These are phyloP conservation scores for Hypomecis punctinalis DNA, from an alignment of 2,888 invertebrate genomes.

Conservation along the genomic window DNA sequence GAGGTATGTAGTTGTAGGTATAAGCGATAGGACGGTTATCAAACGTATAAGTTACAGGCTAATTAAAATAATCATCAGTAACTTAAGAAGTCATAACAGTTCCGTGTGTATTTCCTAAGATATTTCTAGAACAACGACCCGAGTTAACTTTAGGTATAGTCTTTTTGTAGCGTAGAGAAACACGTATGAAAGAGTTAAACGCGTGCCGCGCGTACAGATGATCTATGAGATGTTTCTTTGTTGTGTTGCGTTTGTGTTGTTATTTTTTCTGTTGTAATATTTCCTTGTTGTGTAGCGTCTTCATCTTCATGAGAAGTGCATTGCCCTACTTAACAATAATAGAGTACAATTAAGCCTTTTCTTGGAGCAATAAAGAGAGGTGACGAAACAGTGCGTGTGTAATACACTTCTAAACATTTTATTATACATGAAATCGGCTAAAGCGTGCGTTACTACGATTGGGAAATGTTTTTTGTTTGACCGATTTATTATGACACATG, in stretches of 20 bases:
- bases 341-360: conserved; percentile 23
- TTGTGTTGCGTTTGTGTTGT: background rate
- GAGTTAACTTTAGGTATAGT: conserved; percentile 1
- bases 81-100: background rate
- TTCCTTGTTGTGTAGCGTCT: conserved; percentile 23
- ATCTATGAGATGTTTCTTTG: conserved; percentile 1
- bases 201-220: conserved; percentile 9
- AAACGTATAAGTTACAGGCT: background rate
- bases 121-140: conserved; percentile 25
- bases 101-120: conserved; percentile 11
- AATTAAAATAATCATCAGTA: conserved; percentile 9
- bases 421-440: conserved; percentile 36
- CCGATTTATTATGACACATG: conserved; percentile 27
- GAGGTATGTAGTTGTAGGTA: too few species aligned
- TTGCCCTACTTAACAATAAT: conserved; percentile 30
- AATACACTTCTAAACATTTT: conserved; percentile 25
- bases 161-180: background rate
- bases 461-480: conserved; percentile 39
- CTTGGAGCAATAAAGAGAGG: conserved; percentile 19
- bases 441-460: conserved; percentile 35
- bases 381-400: conserved; percentile 39
- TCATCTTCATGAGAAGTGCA: conserved; percentile 26
- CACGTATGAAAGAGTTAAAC: conserved; percentile 16
- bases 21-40: conserved; percentile 7
- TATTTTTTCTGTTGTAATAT: conserved; percentile 7